Percentiles rank a stretch among this genome's conserved stretches.
These are phyloP conservation scores for Zophobas morio DNA, from an alignment of 1,140 invertebrate species.

Conservation along the genomic window DNA sequence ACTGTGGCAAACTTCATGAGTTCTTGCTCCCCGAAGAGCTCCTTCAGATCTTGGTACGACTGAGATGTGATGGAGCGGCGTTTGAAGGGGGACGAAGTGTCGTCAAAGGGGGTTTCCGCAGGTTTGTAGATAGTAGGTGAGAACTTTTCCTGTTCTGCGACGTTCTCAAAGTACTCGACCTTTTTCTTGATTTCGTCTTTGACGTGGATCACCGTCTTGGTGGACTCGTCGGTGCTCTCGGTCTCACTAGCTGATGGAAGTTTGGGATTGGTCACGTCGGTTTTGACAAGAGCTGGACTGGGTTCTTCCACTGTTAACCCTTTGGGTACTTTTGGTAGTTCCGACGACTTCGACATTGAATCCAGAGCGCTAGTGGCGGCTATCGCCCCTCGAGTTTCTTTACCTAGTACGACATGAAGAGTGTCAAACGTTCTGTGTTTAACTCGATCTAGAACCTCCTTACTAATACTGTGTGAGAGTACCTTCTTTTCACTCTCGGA, in stretches of 20 bases:
- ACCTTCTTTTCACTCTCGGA: conserved; percentile 81
- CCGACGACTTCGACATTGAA: conserved; percentile 50
- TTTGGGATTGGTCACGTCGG: conserved; percentile 55
- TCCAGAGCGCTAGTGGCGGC: conserved; percentile 72
- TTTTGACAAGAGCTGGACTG: conserved; percentile 56
- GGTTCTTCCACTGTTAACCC: conserved; percentile 65
- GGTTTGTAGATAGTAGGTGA: conserved; percentile 72
- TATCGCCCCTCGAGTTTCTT: conserved; percentile 77
- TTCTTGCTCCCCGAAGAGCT: conserved; percentile 82
- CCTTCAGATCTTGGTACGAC: conserved; percentile 82
- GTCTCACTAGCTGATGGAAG: conserved; percentile 73
- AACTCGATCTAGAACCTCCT: conserved; percentile 79
- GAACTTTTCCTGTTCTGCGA: conserved; percentile 67
- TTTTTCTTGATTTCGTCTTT: conserved; percentile 77
- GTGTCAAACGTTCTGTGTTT: conserved; percentile 52
- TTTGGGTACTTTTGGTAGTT: conserved; percentile 45
- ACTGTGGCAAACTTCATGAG: conserved; percentile 64
- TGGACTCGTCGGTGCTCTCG: conserved; percentile 80
- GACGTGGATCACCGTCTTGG: conserved; percentile 76
- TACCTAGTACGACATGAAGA: conserved; percentile 69
- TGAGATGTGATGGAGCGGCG: conserved; percentile 71
- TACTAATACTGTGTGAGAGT: conserved; percentile 79
- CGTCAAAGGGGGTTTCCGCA: conserved; percentile 69
- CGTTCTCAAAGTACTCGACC: conserved; percentile 85
- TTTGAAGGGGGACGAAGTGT: conserved; percentile 59